phyloP scores from a whole-genome alignment of 2,113 vertebrate species.

The Embiotoca jacksoni region DNA sequence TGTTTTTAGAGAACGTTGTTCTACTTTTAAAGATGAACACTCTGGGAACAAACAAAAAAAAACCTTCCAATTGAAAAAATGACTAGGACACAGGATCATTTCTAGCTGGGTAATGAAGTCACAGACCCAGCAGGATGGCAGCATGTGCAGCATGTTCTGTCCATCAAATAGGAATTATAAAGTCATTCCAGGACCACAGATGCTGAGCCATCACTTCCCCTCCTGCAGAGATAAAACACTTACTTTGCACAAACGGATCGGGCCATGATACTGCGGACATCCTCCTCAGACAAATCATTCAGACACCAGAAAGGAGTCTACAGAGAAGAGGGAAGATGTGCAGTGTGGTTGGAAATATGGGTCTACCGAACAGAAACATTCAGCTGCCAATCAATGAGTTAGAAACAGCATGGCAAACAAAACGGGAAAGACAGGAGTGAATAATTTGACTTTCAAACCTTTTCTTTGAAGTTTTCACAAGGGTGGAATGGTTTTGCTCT shows the following conservation, averaged over 20 bases:
- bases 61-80: too few species aligned
- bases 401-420: neutral
- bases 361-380: neutral
- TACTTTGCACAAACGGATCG: conserved; percentile 98
- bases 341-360: neutral
- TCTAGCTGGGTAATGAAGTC: too few species aligned
- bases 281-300: conserved; percentile 89
- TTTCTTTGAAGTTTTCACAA: conserved; percentile 85
- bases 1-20: too few species aligned
- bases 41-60: too few species aligned
- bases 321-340: conserved; percentile 1
- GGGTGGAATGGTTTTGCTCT: conserved; percentile 86
- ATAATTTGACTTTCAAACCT: conserved; percentile 76
- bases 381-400: neutral
- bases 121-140: neutral
- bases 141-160: neutral
- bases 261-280: conserved; percentile 90
- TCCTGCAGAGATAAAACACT: conserved; percentile 47
- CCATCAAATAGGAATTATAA: neutral
- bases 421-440: neutral
- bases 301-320: conserved; percentile 98
- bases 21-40: too few species aligned
- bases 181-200: neutral
- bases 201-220: neutral
- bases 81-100: too few species aligned